These are phyloP conservation scores for Eulemur rubriventer DNA, from an alignment of 2,797 vertebrate species.

Conservation along the genomic window DNA sequence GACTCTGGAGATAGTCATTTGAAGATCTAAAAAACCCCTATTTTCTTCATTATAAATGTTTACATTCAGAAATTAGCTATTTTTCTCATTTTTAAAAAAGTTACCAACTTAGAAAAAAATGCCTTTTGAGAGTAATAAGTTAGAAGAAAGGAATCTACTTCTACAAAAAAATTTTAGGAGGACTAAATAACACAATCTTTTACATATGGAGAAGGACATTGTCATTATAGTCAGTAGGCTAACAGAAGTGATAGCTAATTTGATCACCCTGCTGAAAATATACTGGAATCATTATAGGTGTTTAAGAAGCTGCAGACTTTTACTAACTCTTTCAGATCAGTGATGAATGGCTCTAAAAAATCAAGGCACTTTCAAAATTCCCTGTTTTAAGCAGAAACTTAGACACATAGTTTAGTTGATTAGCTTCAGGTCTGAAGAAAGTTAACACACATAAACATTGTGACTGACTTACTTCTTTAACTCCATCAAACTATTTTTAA, in stretches of 20 bases:
- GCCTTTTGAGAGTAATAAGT: conserved; percentile 34
- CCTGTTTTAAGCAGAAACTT: background rate
- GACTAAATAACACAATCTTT: background rate
- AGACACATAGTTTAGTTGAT: background rate
- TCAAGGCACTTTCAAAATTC: background rate
- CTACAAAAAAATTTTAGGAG: background rate
- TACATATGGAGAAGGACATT: background rate
- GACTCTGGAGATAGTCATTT: conserved; percentile 81
- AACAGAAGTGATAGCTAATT: background rate
- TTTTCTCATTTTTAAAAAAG: conserved; percentile 72
- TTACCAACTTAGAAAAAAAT: conserved; percentile 73
- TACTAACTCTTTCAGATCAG: background rate
- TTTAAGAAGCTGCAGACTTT: background rate
- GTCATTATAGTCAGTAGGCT: background rate
- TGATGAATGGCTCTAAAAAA: background rate
- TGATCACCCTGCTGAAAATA: conserved; percentile 21
- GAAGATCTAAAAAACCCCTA: conserved; percentile 79
- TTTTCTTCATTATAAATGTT: conserved; percentile 82
- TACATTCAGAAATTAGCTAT: conserved; percentile 79
- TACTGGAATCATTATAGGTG: background rate
- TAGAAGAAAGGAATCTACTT: conserved; percentile 60
- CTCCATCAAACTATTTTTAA: background rate
- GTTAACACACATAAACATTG: background rate
- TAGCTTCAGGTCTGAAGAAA: background rate
- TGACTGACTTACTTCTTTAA: background rate